Conservation (phyloP, 2,888 invertebrate genomes). For the Lasioglossum leucozonium region DNA sequence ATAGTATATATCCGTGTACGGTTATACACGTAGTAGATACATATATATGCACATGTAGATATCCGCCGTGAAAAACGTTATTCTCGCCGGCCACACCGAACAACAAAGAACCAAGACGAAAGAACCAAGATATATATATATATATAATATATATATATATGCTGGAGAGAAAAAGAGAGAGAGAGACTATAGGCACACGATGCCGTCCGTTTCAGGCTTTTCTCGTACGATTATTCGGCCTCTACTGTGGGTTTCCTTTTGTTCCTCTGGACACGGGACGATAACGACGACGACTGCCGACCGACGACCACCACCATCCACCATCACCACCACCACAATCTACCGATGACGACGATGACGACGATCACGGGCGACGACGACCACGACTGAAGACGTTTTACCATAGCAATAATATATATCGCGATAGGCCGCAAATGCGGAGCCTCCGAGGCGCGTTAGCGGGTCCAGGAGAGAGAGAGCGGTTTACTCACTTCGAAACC, state of each 20-base stretch:
- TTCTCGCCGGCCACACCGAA: not conserved
- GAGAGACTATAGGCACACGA: not conserved
- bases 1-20: not conserved
- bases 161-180: too few relatives aligned
- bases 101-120: constrained; percentile 23
- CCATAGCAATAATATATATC: not conserved
- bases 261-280: constrained; percentile 34
- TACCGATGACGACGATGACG: not conserved
- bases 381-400: not conserved
- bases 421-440: constrained; percentile 17
- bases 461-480: constrained; percentile 34
- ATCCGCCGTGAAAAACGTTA: not conserved
- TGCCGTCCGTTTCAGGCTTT: not conserved
- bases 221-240: constrained; percentile 25
- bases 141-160: not conserved
- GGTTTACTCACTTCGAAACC: constrained; percentile 94
- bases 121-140: not conserved
- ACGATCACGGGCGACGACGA: too few relatives aligned
- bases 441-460: constrained; percentile 39
- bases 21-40: not conserved
- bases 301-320: constrained; percentile 8
- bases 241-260: constrained; percentile 60
- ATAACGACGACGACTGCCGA: not conserved
- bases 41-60: not conserved
- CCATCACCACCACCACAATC: constrained; percentile 7